Base-by-base conservation (phyloP, 2,888 invertebrate species). In the Stegana nigrithorax region DNA sequence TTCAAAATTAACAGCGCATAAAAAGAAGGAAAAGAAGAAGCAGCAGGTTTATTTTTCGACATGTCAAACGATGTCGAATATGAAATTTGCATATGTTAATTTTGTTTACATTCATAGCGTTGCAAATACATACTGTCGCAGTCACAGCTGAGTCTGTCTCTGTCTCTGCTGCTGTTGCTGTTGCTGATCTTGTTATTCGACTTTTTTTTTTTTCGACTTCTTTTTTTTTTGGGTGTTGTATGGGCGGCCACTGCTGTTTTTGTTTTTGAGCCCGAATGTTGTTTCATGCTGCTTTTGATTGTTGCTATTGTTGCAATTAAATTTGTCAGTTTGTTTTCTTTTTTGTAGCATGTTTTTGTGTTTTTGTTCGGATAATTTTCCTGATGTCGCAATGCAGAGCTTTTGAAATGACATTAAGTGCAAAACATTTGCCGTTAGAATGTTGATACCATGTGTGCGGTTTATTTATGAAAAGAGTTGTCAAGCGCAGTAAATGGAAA, bases 41-140 rank as follows among this genome's bases (percentile, higher is more conserved):
- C n/a, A n/a, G n/a, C n/a, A n/a, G n/a, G n/a, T n/a, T 10, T 7
- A 7, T 36, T n/a, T 23, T 47, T 25, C 25, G n/a, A 12, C 47
- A 47, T 47, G 25, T 25, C 47, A 47, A 47, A 25, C 23, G 10
- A 36, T 36, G 36, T 23, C 47, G 8, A 23, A 12, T 12, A 47
- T n/a, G 10, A 67, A 69, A 76, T 77, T 79, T 75, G 68, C 77
- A 78, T 75, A 73, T 79, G 79, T 71, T 77, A 72, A 73, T 76
- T 73, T 75, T 77, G 76, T 76, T 76, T 79, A 79, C 76, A 72
- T 77, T 72, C 25, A 26, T 21, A 10, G 39, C 6, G 39, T 39
- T 39, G 14, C 12, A 39, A 39, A 39, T 14, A 39, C 12, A 39
- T 4, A 14, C 6, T 36, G n/a, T n/a, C n/a, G n/a, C n/a, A n/a